Conservation (phyloP, 2,888 invertebrate species). For the Synergus umbraculus region DNA sequence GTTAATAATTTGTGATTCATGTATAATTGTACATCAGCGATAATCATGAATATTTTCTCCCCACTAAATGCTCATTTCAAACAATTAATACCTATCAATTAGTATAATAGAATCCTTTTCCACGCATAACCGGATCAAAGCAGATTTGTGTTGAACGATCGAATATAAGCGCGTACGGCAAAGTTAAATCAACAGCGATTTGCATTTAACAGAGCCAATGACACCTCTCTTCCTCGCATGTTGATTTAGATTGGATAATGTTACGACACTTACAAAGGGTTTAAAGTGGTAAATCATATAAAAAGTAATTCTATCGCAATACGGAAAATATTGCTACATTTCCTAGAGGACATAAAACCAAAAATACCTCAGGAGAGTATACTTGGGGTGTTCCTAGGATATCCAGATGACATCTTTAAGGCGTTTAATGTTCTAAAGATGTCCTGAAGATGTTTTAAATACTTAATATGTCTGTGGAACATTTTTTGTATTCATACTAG, state of each 20-base stretch:
- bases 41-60: not conserved
- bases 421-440: too few species aligned
- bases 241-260: slow-evolving; percentile 58
- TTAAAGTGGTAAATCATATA: slow-evolving; percentile 35
- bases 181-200: slow-evolving; percentile 62
- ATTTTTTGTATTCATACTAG: too few species aligned
- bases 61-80: not conserved
- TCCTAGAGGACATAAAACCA: too few species aligned
- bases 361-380: too few species aligned
- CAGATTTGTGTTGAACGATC: slow-evolving; percentile 53
- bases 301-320: not conserved
- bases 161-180: slow-evolving; percentile 55
- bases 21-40: not conserved
- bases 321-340: not conserved
- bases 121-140: slow-evolving; percentile 59
- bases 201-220: slow-evolving; percentile 65
- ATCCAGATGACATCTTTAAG: too few species aligned
- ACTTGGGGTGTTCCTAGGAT: too few species aligned
- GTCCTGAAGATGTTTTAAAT: too few species aligned
- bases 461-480: too few species aligned
- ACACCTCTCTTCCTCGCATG: slow-evolving; percentile 58
- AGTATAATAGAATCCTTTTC: slow-evolving; percentile 35
- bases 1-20: not conserved
- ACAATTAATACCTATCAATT: not conserved
- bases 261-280: slow-evolving; percentile 56